phyloP scores from a whole-genome alignment of 2,888 invertebrate genomes.

The Pristionchus maxplancki region DNA sequence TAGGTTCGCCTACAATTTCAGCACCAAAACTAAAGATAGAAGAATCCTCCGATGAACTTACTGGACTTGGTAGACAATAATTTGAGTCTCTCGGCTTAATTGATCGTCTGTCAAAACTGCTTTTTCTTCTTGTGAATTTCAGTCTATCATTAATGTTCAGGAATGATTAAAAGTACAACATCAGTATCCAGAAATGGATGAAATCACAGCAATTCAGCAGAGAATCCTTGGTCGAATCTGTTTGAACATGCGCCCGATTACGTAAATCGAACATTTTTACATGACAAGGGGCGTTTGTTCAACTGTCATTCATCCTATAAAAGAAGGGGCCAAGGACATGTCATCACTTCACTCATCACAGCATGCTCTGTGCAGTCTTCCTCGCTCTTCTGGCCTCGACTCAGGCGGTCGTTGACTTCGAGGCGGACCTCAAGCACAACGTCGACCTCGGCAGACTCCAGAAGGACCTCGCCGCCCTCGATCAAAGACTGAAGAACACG shows the following conservation, averaged over 20 bases:
- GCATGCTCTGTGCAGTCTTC: not conserved
- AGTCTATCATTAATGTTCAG: no score
- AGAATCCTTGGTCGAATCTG: not conserved
- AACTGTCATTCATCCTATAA: not conserved
- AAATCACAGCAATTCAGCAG: not conserved
- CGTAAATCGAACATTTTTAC: not conserved
- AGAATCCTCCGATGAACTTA: no score
- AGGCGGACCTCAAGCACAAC: not conserved
- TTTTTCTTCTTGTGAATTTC: no score
- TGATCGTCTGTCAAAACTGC: no score
- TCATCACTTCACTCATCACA: slow-evolving; percentile 2
- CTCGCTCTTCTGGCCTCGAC: not conserved
- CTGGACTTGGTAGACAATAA: no score
- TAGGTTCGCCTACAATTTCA: no score
- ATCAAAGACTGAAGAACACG: not conserved
- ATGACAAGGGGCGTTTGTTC: not conserved
- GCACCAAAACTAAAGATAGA: no score
- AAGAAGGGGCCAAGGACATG: not conserved
- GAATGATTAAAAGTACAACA: no score
- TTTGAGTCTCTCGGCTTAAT: no score
- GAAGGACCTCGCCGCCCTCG: slow-evolving; percentile 5
- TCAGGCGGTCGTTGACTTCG: slow-evolving; percentile 1
- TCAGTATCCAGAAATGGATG: no score
- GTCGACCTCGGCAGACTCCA: slow-evolving; percentile 23
- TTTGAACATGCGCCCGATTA: not conserved